Evolutionary conservation across 2,888 invertebrate species (phyloP), one percentile per base, ranked within the genome.

Genomic region (Pediacus dermestoides): DNA sequence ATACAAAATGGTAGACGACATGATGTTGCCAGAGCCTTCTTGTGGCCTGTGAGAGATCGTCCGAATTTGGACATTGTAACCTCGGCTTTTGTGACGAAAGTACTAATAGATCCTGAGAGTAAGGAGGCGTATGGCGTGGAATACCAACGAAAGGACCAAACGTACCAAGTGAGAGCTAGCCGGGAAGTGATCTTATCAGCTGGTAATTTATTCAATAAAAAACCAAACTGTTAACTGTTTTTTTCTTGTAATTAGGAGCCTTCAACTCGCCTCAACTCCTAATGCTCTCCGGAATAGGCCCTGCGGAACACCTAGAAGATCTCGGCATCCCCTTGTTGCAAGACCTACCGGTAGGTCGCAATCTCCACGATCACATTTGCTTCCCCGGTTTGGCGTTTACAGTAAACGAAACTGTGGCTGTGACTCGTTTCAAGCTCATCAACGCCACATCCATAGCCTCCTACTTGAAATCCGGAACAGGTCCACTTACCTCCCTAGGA

Each of bases 241-340:
- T 13, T 15, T 39, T n/a, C n/a, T n/a, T n/a, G n/a, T n/a, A n/a
- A n/a, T n/a, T n/a, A n/a, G 57, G 90, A 1, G 79, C 88, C 0
- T 80, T 91, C 46, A 86, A 85, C 65, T 81, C 87, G 1, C 85
- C 90, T 0, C 88, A 91, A 64, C 61, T 91, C 7, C 55, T 82
- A 10, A 78, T 81, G 78, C 64, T 82, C 1, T 79, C 80, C 1
- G 82, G 82, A 2, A 65, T 83, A n/a, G 82, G 82, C 0, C 82
- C 82, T 1, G 70, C 63, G 43, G 64, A 74, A 2, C 80, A 82
- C 47, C 61, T 83, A 33, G 56, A 74, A 42, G 66, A 75, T 2
- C 58, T 79, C 1, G 73, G 72, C 10, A 82, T 85, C 43, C 71
- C 76, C 0, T 73, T 80, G 0, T 63, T 84, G 25, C 66, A 76